Percentiles rank a stretch among this genome's conserved stretches.
Conservation (phyloP, 64 coral and sea anemone species). For the Hydrozoanthus tunicans region DNA sequence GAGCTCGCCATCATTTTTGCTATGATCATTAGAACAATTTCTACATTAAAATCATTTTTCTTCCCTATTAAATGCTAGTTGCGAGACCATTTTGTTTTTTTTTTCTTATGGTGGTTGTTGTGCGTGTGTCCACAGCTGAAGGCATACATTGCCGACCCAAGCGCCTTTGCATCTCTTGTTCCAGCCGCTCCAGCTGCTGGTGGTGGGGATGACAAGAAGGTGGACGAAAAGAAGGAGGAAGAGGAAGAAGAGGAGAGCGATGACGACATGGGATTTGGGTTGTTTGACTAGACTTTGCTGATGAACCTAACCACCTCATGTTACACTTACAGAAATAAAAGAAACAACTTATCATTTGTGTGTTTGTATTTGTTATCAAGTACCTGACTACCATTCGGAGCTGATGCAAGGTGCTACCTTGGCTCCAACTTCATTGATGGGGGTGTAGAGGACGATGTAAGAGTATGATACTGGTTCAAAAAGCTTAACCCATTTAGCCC, state of each 20-base stretch:
- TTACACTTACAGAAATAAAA: conserved; percentile 28
- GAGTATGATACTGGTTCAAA: too few species aligned
- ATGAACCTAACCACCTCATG: background rate
- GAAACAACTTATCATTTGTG: background rate
- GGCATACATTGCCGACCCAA: conserved; percentile 83
- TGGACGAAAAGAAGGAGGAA: conserved; percentile 66
- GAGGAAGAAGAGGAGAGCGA: conserved; percentile 96
- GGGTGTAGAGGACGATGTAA: too few species aligned
- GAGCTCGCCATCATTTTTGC: too few species aligned
- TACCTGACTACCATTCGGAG: too few species aligned
- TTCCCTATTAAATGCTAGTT: too few species aligned
- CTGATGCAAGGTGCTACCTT: too few species aligned
- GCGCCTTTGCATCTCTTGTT: conserved; percentile 63
- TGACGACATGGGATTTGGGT: conserved; percentile 98
- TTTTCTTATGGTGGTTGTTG: background rate
- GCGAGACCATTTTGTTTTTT: background rate
- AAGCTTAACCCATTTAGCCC: too few species aligned
- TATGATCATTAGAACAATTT: background rate
- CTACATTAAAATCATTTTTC: background rate
- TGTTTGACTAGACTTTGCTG: conserved; percentile 83
- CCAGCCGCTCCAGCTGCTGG: conserved; percentile 58
- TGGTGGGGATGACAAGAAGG: conserved; percentile 38
- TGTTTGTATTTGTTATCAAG: background rate
- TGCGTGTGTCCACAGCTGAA: conserved; percentile 67
- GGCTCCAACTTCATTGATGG: too few species aligned